Conservation (phyloP, 2,797 vertebrate species). For the Pseudochirops corinnae region DNA sequence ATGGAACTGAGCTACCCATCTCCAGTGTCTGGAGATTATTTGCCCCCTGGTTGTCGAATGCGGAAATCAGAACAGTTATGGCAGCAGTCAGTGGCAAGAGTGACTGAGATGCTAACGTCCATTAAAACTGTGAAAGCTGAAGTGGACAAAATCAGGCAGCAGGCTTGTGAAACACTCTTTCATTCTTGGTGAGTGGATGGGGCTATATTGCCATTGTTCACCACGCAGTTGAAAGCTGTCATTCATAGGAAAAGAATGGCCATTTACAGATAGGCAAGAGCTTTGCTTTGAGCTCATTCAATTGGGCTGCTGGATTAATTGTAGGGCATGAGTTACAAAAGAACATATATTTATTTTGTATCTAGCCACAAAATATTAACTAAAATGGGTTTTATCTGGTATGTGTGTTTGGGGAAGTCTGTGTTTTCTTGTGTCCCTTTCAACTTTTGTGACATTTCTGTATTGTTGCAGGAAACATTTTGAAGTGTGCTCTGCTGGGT, state of each 20-base stretch:
- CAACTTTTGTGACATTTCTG: constrained; percentile 59
- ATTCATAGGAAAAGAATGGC: not conserved
- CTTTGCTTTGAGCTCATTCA: not conserved
- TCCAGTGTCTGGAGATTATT: constrained; percentile 87
- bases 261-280: not conserved
- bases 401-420: not conserved
- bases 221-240: not conserved
- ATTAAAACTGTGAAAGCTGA: constrained; percentile 86
- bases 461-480: constrained; percentile 90
- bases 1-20: constrained; percentile 87
- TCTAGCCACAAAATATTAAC: not conserved
- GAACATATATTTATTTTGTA: not conserved
- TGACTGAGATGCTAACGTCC: constrained; percentile 84
- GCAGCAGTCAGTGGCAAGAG: constrained; percentile 83
- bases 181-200: constrained; percentile 90
- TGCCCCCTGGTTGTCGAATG: constrained; percentile 91
- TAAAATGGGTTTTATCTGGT: not conserved
- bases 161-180: constrained; percentile 85
- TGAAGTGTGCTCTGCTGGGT: constrained; percentile 87
- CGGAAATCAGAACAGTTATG: constrained; percentile 88
- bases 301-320: not conserved
- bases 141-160: constrained; percentile 86
- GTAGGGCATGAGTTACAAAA: not conserved
- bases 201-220: not conserved
- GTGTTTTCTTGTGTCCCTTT: not conserved